Evolutionary conservation across 2,113 vertebrate genomes (phyloP).

Genomic region (Aptenodytes patagonicus): DNA sequence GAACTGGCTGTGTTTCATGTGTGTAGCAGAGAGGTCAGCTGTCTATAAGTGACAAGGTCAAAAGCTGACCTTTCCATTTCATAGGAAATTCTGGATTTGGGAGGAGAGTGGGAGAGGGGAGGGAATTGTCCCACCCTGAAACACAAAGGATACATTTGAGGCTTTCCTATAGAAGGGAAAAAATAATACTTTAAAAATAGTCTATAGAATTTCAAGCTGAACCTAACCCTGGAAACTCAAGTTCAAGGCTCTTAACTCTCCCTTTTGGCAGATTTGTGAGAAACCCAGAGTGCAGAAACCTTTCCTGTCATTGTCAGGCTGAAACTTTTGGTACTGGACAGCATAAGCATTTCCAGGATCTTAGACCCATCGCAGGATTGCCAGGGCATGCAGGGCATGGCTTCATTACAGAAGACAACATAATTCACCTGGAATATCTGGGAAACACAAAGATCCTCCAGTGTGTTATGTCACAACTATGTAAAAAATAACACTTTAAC

Average conservation of each 20-base stretch:
- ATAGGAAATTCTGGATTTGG: neutral
- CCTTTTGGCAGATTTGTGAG: neutral
- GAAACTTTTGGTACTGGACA: neutral
- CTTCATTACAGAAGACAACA: neutral
- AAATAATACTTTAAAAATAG: neutral
- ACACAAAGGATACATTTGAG: neutral
- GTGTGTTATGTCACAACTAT: neutral
- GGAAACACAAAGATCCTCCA: neutral
- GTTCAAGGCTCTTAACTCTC: neutral
- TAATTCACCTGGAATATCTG: neutral
- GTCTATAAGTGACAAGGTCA: neutral
- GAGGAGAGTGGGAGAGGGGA: neutral
- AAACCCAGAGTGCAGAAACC: neutral
- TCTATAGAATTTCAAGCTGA: neutral
- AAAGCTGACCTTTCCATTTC: neutral
- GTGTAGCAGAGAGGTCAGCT: neutral
- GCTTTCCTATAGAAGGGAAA: neutral
- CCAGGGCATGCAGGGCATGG: neutral
- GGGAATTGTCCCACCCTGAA: neutral
- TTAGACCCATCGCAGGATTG: neutral
- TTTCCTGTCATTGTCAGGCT: neutral
- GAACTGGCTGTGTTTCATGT: neutral
- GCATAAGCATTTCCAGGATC: neutral
- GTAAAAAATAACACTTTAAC: neutral
- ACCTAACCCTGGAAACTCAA: neutral